Evolutionary conservation across 2,888 invertebrate species (phyloP), one percentile per base, ranked within the genome.

Genomic region (Eilema depressum): DNA sequence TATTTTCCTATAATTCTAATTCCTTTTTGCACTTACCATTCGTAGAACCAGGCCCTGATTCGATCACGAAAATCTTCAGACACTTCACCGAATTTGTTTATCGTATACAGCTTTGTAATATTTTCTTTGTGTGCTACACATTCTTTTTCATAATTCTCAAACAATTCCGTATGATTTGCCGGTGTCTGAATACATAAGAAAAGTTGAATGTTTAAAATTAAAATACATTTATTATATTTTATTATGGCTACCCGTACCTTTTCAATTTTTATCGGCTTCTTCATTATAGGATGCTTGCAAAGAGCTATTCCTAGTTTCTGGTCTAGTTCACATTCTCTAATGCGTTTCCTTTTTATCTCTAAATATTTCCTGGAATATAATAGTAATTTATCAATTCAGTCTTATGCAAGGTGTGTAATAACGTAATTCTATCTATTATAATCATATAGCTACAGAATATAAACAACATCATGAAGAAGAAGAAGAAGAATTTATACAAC

Each of bases 11-110:
- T 59, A 25, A 26, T 59, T 26, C 17, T 61, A n/a, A n/a, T n/a
- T 30, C 1, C 7, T 26, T n/a, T 26, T 26, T 12, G 0, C 47
- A 26, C 64, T 80, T 86, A 93, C 93, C 93, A 93, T 80, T 85
- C 84, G n/a, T 79, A 73, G 80, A 93, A 92, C 93, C 94, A 94
- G 62, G 84, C 78, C 71, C 92, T 87, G 7, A 92, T 84, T 63
- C 86, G 78, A 66, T 91, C 91, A 74, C 91, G 81, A 70, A 85
- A 87, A 66, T 92, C 88, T 69, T 91, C 93, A 28, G 77, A 77
- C 1, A 92, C 77, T 17, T 84, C 83, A 30, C 84, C 83, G 20
- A 75, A 75, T 70, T 83, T 87, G 63, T 68, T 78, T 76, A 82
- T 79, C 4, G 85, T 70, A 73, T 79, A 89, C 3, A 84, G 72